These are phyloP conservation scores for Sylvia atricapilla DNA, from an alignment of 2,113 vertebrate genomes.

Conservation along the genomic window DNA sequence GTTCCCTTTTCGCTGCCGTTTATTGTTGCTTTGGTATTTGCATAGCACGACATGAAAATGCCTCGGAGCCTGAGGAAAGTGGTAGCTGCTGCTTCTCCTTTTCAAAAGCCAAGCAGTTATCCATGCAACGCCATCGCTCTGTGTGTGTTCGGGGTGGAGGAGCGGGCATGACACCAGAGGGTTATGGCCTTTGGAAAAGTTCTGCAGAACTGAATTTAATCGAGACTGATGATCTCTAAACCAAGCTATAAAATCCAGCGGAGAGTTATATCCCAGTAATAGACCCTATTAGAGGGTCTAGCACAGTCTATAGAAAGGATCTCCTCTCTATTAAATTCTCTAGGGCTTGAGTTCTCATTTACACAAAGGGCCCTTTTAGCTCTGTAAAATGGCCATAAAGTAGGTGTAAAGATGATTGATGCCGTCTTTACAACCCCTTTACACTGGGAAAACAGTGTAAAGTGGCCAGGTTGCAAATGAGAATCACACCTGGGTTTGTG, in stretches of 20 bases:
- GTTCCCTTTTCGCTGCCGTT: slow-evolving; percentile 61
- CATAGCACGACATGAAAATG: slow-evolving; percentile 51
- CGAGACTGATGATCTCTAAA: background rate
- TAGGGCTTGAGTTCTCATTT: slow-evolving; percentile 38
- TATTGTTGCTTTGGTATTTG: slow-evolving; percentile 53
- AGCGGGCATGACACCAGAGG: background rate
- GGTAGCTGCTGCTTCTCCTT: slow-evolving; percentile 5
- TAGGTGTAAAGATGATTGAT: slow-evolving; percentile 59
- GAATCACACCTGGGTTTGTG: slow-evolving; percentile 37
- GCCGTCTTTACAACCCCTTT: slow-evolving; percentile 5
- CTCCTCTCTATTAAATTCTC: slow-evolving; percentile 53
- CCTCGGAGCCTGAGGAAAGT: slow-evolving; percentile 28
- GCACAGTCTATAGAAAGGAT: slow-evolving; percentile 14
- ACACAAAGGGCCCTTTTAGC: slow-evolving; percentile 45
- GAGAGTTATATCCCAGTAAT: slow-evolving; percentile 11
- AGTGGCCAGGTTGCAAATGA: slow-evolving; percentile 52
- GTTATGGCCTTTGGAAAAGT: background rate
- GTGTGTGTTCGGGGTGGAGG: background rate
- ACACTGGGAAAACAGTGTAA: slow-evolving; percentile 30
- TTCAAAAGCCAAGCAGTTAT: background rate
- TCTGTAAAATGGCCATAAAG: slow-evolving; percentile 45
- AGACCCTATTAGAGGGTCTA: slow-evolving; percentile 25
- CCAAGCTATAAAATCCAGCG: background rate
- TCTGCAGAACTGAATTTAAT: slow-evolving; percentile 21
- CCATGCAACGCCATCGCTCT: background rate